Evolutionary conservation across 2,113 vertebrate species (phyloP), one percentile per base, ranked within the genome.

Genomic region (Butorides virescens): DNA sequence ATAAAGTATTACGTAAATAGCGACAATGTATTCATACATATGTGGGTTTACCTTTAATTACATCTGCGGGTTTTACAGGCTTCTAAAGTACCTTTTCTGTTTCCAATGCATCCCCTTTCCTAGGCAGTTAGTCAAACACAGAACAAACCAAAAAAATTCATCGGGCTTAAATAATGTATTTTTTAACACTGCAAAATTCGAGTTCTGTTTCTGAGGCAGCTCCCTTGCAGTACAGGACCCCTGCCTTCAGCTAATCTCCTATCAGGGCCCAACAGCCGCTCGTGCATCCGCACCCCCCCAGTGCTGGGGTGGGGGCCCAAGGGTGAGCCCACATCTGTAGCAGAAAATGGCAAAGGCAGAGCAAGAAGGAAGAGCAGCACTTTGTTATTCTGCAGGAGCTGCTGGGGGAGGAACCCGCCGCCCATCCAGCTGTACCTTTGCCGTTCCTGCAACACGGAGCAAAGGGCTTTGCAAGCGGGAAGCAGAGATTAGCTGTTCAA

Each of bases 221-320:
- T 93, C 62, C 52, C 72, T 59, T 52, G 79, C 36, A 21, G 61
- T 26, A 27, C 42, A 91, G 80, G 56, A 59, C 56, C 52, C 68
- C 62, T 68, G 73, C 53, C 80, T 96, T 72, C 81, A 73, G 74
- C 85, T 93, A 26, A 90, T 93, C 90, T 96, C 26, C 76, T 96
- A 96, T 97, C 95, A 79, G 81, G 19, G 29, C 61, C 53, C 58
- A 58, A 46, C 95, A 96, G 93, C 49, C 0, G 34, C 55, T 86
- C 16, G 27, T 87, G 65, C 80, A 84, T 46, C 80, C 1, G 1
- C 88, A 70, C 66, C 26, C 42, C 42, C 27, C 19, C 22, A 5
- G 36, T 15, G 32, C 92, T 82, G 81, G 56, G 75, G 44, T 82
- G 85, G 90, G 52, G 90, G 46, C 74, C 77, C 66, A 50, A 26